phyloP scores from a whole-genome alignment of 2,888 invertebrate species.

The Machimus atricapillus region DNA sequence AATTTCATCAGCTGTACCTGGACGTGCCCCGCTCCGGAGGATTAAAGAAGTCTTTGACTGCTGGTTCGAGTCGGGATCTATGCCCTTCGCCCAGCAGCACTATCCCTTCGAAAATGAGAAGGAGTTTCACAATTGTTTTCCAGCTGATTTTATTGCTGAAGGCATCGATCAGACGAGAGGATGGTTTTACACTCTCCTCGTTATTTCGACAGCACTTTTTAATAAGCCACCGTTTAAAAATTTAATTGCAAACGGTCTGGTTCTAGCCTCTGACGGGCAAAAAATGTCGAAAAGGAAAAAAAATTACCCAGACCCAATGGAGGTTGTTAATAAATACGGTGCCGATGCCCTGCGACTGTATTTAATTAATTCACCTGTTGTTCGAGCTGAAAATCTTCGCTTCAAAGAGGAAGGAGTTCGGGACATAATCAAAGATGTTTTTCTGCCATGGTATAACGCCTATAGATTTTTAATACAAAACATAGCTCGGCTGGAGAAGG shows the following conservation, averaged over 20 bases:
- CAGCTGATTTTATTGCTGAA: slow-evolving; percentile 99
- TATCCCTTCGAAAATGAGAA: slow-evolving; percentile 94
- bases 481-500: slow-evolving; percentile 79
- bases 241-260: slow-evolving; percentile 93
- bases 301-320: slow-evolving; percentile 97
- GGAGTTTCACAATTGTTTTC: slow-evolving; percentile 89
- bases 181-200: slow-evolving; percentile 98
- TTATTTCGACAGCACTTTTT: slow-evolving; percentile 94
- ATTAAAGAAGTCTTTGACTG: slow-evolving; percentile 98
- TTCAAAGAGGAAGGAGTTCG: slow-evolving; percentile 98
- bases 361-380: slow-evolving; percentile 97
- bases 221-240: slow-evolving; percentile 98
- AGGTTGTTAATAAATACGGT: slow-evolving; percentile 89
- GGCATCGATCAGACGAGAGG: slow-evolving; percentile 98
- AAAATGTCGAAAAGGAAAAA: slow-evolving; percentile 99
- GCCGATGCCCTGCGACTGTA: slow-evolving; percentile 97
- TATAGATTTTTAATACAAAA: slow-evolving; percentile 95
- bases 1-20: slow-evolving; percentile 87
- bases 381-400: slow-evolving; percentile 92
- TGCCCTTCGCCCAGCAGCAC: slow-evolving; percentile 97
- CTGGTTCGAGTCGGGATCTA: slow-evolving; percentile 99
- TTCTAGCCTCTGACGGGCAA: slow-evolving; percentile 96
- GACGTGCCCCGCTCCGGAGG: slow-evolving; percentile 82
- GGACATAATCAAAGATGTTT: slow-evolving; percentile 96
- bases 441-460: slow-evolving; percentile 96